phyloP scores from a whole-genome alignment of 2,888 invertebrate species.

The Iphiclides podalirius region DNA sequence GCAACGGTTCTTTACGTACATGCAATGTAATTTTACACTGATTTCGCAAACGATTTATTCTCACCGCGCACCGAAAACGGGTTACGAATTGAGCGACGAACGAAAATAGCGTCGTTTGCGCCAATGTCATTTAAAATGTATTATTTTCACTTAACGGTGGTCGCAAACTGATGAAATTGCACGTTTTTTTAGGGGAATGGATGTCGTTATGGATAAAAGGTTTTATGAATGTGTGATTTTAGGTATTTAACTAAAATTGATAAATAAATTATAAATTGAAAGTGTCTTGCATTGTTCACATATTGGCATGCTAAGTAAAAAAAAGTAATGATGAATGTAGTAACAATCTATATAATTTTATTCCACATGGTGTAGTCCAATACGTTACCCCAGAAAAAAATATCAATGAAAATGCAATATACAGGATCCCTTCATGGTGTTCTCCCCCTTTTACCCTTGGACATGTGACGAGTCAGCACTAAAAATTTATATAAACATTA shows the following conservation, averaged over 20 bases:
- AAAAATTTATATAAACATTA: too few species aligned
- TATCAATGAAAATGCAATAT: too few species aligned
- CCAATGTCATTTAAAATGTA: conserved; percentile 10
- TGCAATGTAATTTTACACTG: conserved; percentile 17
- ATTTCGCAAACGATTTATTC: conserved; percentile 11
- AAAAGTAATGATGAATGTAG: too few species aligned
- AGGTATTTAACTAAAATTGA: too few species aligned
- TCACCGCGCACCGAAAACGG: conserved; percentile 6
- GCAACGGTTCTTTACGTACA: conserved; percentile 24
- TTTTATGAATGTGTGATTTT: neutral
- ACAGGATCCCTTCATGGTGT: too few species aligned
- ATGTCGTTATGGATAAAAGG: neutral
- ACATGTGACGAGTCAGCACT: too few species aligned
- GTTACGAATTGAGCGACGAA: conserved; percentile 2
- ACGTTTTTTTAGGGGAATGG: neutral
- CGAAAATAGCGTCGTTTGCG: conserved; percentile 19
- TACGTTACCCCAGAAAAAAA: too few species aligned
- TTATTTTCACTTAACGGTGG: conserved; percentile 5
- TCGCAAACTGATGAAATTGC: neutral
- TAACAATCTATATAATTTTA: neutral
- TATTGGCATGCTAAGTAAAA: too few species aligned
- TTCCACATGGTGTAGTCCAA: too few species aligned
- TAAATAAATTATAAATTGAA: neutral
- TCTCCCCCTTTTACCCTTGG: too few species aligned
- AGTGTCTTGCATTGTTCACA: too few species aligned